Base-by-base conservation (phyloP, 2,797 vertebrate species). In the Lates japonicus region DNA sequence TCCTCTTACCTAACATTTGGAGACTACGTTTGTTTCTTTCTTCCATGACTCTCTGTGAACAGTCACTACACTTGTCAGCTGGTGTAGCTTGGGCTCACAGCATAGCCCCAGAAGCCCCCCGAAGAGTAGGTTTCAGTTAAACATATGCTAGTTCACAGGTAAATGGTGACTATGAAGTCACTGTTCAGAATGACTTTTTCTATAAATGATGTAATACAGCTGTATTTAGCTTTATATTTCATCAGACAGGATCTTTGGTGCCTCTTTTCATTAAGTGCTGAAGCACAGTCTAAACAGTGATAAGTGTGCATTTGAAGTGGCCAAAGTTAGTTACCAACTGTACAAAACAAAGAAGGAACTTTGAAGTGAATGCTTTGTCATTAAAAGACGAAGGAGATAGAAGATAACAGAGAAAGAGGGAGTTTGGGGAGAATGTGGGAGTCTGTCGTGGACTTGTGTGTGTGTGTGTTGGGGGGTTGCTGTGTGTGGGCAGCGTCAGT, bases 401-500 rank as follows among this genome's bases (percentile, higher is more conserved):
- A 79, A 75, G 82, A 87, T 87, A 86, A 69, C 29, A 31, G 75
- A 33, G 76, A 87, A 81, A 77, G 73, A 78, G 78, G 78, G 87
- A 87, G 70, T 88, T 88, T 69, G 60, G 73, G 81, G 81, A 82
- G 88, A 91, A 90, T 87, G 84, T 87, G 83, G 79, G 87, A 87
- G 83, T 91, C 88, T 92, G 90, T 91, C 89, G 86, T 88, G 81
- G 88, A 83, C 84, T 87, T 88, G 80, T 83, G 25, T 67, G 37
- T 74, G 75, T 29, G 25, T 29, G 25, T 29, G 31, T 42, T 54
- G 35, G 60, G 87, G 71, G 70, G 60, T 20, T 90, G 74, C 86
- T 90, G 81, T 89, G 90, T 90, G 89, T 90, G 90, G 91, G 92
- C 91, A 93, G 93, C 83, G 86, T 92, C 90, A 79, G 90, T 88